Base-by-base conservation (phyloP, 2,113 vertebrate species). In the Panthera uncia region DNA sequence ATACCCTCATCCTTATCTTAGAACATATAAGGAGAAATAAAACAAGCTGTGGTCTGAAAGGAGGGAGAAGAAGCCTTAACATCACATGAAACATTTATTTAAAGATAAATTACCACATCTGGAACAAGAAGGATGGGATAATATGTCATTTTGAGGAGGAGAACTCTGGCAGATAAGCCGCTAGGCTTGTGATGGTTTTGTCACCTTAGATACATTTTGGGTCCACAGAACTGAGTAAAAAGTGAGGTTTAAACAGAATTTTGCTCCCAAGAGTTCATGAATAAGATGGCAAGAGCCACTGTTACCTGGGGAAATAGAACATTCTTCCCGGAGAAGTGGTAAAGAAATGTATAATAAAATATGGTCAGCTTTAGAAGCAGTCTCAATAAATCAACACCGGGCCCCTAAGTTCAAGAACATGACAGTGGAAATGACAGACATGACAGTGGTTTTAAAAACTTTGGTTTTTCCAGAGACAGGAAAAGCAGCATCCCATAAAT, bases 51-150 rank as follows among this genome's bases (percentile, higher is more conserved):
- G 50, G 55, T 68, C 93, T 76, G 41, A 90, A 65, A 94, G 80
- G 76, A 95, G 41, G n/a, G 81, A 88, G 45, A 80, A 91, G 94
- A 93, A 57, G 1, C 74, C 92, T 92, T 69, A 78, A 95, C 93
- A 86, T 81, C 86, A 91, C 13, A 91, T 57, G 78, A 89, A 96
- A 95, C 82, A 82, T 93, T 97, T 96, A 96, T 96, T 91, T 96
- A 96, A 96, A 95, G 96, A 96, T 96, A 57, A 96, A 96, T 93
- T 50, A 73, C 85, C 76, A 89, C 41, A 88, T 89, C 36, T 82
- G 29, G 71, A 82, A 63, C 15, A 91, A 88, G 48, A 94, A 90
- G 96, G 73, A 91, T 52, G 25, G 48, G 52, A 52, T 41, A 85
- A 85, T 86, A 52, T 57, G 48, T 91, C 78, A 85, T 96, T 82